phyloP scores from a whole-genome alignment of 92 coral and sea anemone genomes.

The Pocillopora meandrina region DNA sequence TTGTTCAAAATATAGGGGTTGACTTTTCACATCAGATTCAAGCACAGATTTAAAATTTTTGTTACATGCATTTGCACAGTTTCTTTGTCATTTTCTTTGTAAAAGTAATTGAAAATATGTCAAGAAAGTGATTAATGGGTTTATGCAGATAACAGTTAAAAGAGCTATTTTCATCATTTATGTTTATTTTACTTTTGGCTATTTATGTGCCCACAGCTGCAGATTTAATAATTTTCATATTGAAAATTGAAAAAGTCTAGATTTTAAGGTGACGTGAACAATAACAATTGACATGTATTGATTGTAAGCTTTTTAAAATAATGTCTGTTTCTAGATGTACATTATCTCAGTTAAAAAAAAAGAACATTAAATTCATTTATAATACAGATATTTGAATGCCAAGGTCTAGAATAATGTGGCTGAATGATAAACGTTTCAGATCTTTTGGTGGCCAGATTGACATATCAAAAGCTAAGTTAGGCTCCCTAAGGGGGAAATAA shows the following conservation, averaged over 20 bases:
- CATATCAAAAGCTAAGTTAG: not conserved
- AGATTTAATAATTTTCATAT: not conserved
- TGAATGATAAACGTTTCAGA: no score
- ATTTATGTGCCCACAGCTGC: not conserved
- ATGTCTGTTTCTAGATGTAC: not conserved
- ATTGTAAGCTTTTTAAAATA: not conserved
- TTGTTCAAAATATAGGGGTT: no score
- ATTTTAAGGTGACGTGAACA: not conserved
- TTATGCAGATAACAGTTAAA: not conserved
- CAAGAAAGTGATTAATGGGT: conserved; percentile 6
- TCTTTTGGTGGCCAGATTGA: no score
- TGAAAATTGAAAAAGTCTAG: not conserved
- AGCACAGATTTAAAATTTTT: no score
- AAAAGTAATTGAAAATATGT: conserved; percentile 1
- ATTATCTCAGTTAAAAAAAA: not conserved
- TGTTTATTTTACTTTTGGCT: conserved; percentile 2
- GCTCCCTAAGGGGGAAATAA: not conserved
- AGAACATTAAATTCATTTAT: not conserved
- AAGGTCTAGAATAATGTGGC: no score
- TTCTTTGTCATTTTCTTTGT: not conserved
- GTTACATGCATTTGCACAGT: not conserved
- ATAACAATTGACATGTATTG: conserved; percentile 5
- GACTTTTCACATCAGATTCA: no score
- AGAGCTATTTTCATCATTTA: not conserved
- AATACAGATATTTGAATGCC: no score